phyloP scores from a whole-genome alignment of 2,888 invertebrate genomes.

The Philereme transversata region DNA sequence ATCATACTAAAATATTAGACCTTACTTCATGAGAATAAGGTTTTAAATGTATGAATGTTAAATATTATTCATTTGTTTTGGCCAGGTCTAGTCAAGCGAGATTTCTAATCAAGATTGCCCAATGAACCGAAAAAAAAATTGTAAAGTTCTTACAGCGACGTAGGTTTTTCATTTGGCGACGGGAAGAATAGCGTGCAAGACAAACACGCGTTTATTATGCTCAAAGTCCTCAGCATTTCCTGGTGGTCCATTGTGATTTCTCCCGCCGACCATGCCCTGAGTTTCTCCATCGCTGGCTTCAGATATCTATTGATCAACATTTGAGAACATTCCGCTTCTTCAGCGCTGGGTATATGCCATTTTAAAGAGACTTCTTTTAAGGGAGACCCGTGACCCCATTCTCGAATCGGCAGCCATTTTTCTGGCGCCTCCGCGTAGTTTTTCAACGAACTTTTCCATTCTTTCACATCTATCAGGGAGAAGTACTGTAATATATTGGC shows the following conservation, averaged over 20 bases:
- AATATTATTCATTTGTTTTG: too few relatives aligned
- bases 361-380: slow-evolving; percentile 86
- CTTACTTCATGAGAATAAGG: neutral
- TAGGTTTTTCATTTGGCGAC: slow-evolving; percentile 86
- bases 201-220: slow-evolving; percentile 86
- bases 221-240: slow-evolving; percentile 87
- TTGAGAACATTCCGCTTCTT: slow-evolving; percentile 87
- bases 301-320: slow-evolving; percentile 87
- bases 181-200: slow-evolving; percentile 87
- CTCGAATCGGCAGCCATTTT: slow-evolving; percentile 88
- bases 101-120: too few relatives aligned
- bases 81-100: too few relatives aligned
- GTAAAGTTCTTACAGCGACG: slow-evolving; percentile 77
- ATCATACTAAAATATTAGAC: slow-evolving; percentile 22
- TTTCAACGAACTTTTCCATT: slow-evolving; percentile 85
- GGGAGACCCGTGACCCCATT: slow-evolving; percentile 91
- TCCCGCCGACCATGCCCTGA: slow-evolving; percentile 83
- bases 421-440: slow-evolving; percentile 86
- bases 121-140: too few relatives aligned
- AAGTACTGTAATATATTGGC: slow-evolving; percentile 84
- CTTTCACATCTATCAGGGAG: slow-evolving; percentile 84
- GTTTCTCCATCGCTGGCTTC: slow-evolving; percentile 84
- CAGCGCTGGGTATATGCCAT: slow-evolving; percentile 91
- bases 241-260: slow-evolving; percentile 84
- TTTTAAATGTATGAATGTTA: too few relatives aligned